Evolutionary conservation across 2,113 vertebrate genomes (phyloP).

Genomic region (Australoheros scitulus): DNA sequence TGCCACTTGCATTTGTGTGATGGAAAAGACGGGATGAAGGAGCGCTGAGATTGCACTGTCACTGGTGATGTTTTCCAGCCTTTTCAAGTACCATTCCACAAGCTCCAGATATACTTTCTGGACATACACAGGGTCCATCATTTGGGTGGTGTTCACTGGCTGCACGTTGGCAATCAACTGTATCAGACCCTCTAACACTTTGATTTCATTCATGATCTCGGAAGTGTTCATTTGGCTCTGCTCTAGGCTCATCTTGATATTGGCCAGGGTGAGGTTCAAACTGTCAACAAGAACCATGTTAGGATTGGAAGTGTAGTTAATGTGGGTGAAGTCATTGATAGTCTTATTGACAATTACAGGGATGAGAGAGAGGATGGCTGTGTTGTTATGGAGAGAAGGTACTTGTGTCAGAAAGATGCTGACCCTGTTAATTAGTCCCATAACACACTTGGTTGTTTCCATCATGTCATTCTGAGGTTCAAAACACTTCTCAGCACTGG

Average conservation of each 20-base stretch:
- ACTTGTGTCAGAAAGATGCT: constrained; percentile 55
- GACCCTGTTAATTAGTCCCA: constrained; percentile 53
- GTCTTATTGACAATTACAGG: constrained; percentile 48
- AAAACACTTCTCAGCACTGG: constrained; percentile 64
- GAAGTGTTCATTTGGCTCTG: constrained; percentile 53
- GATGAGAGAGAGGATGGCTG: constrained; percentile 53
- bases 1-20: constrained; percentile 69
- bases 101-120: constrained; percentile 62
- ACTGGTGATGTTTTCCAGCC: constrained; percentile 68
- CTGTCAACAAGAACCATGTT: constrained; percentile 13
- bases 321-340: constrained; percentile 28
- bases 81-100: constrained; percentile 74
- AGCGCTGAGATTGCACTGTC: constrained; percentile 50
- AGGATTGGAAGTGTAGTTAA: constrained; percentile 31
- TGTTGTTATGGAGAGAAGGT: constrained; percentile 52
- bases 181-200: constrained; percentile 69
- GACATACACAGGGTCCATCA: constrained; percentile 25
- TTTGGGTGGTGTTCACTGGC: constrained; percentile 45
- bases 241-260: constrained; percentile 68
- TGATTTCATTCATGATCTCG: constrained; percentile 70
- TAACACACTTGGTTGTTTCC: constrained; percentile 57
- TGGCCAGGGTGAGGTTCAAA: constrained; percentile 54
- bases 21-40: constrained; percentile 57
- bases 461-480: constrained; percentile 20
- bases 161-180: constrained; percentile 39